Evolutionary conservation across 2,888 invertebrate species (phyloP), one percentile per base, ranked within the genome.

Genomic region (Sclerodermus sp.): DNA sequence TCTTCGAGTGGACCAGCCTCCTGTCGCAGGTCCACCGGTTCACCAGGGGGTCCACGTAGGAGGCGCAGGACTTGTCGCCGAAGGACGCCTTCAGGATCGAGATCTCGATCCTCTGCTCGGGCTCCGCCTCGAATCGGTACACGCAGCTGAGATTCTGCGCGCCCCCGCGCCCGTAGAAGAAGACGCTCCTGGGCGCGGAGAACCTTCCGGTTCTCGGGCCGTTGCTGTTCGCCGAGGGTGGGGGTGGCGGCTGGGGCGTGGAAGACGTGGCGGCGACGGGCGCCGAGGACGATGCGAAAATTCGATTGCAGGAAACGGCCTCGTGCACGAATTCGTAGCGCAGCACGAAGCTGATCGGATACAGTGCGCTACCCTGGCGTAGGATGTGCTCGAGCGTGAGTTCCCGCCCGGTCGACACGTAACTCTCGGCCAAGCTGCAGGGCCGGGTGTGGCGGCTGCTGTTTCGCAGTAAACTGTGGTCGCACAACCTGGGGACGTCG

Each of bases 281-380:
- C 30, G 60, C 53, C 15, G 68, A 59, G 2, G 68, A 57, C 16
- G 74, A 66, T 17, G 68, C 60, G 61, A 80, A 80, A 16, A 80
- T 70, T 31, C 71, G 68, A 46, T 78, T 71, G 45, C 77, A 78
- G 14, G 77, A 71, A 42, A 67, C 64, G 23, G 76, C 68, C 45
- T 77, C 73, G 74, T 91, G 90, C 15, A 92, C 89, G 71, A 92
- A 92, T 78, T 92, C 92, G 78, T 91, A 92, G 45, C 89, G 85
- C 3, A 91, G 83, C 36, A 88, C 83, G 74, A 91, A 91, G 60
- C 87, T 83, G 47, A 90, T 86, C 1, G 90, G 90, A 73, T 89
- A 89, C 42, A 91, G 80, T 3, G 90, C 89, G 51, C 89, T 90
- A n/a, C 89, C 89, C 74, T 88, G 88, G 38, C 86, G 85, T 32